Base-by-base conservation (phyloP, 2,888 invertebrate species). In the Vesta saturnalis region DNA sequence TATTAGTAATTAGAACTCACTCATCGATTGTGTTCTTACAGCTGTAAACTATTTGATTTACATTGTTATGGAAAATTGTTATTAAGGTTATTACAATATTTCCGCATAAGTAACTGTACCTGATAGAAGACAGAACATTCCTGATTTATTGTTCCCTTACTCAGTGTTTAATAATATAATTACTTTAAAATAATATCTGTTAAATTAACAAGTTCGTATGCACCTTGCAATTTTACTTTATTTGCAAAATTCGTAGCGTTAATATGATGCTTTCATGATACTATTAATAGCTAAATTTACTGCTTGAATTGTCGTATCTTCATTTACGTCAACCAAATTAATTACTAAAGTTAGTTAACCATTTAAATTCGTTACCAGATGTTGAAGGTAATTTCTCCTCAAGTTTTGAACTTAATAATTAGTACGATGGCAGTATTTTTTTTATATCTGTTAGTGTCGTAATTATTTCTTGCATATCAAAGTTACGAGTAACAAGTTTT, bases 311-410 rank as follows among this genome's bases (percentile, higher is more conserved):
- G 60, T 66, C 56, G 61, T 56, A 60, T 60, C 66, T 60, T 61
- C 66, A 61, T 60, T 66, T 66, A 61, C 66, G 66, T 56, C 61
- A 61, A 16, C 60, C 35, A 66, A 66, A 66, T 66, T 66, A 57
- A 66, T 66, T 66, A 55, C 49, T 43, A 12, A 66, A 66, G 56
- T 66, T 66, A 43, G 35, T 23, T 22, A 21, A 57, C 22, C 61
- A 61, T 57, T 66, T 66, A 66, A 66, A 61, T 61, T 61, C 60
- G 65, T 65, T 65, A 65, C 57, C 49, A 46, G 63, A 2, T n/a
- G 52, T 21, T 19, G 21, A 18, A 52, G 21, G 52, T 21, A 52
- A 52, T 21, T 52, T 52, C 19, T n/a, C 18, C 52, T n/a, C 19
- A 52, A 52, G 52, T 52, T 52, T 52, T 19, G 12, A 21, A 19